phyloP scores from a whole-genome alignment of 2,113 vertebrate genomes.

The Lanius collurio region DNA sequence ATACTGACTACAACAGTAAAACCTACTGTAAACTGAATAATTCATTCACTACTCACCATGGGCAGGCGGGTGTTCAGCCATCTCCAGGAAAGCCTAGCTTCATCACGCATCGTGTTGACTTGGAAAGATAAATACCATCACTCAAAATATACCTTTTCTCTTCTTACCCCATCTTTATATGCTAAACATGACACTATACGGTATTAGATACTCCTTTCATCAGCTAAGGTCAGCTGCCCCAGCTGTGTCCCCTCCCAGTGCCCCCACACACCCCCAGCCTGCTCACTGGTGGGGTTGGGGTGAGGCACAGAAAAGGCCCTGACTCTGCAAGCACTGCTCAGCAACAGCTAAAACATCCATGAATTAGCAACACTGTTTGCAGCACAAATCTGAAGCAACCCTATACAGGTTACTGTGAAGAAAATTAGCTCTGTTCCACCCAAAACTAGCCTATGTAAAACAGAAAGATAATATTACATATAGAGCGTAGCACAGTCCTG shows the following conservation, averaged over 20 bases:
- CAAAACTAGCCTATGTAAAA: not conserved
- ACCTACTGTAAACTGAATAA: not conserved
- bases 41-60: not conserved
- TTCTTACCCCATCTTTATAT: not conserved
- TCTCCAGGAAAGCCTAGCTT: not conserved
- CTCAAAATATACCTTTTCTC: not conserved
- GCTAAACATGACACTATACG: not conserved
- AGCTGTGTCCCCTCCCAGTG: not conserved
- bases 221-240: not conserved
- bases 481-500: not conserved
- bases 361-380: not conserved
- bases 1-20: not conserved
- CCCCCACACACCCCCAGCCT: not conserved
- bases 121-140: not conserved
- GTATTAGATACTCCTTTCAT: not conserved
- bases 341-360: not conserved
- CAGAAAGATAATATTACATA: not conserved
- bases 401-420: not conserved
- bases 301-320: not conserved
- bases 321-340: not conserved
- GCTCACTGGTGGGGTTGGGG: not conserved
- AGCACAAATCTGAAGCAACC: not conserved
- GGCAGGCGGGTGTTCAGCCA: not conserved
- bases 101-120: rapidly evolving
- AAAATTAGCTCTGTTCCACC: not conserved